Evolutionary conservation across 2,797 vertebrate genomes (phyloP), one percentile per base, ranked within the genome.

Genomic region (Psittacula echo): DNA sequence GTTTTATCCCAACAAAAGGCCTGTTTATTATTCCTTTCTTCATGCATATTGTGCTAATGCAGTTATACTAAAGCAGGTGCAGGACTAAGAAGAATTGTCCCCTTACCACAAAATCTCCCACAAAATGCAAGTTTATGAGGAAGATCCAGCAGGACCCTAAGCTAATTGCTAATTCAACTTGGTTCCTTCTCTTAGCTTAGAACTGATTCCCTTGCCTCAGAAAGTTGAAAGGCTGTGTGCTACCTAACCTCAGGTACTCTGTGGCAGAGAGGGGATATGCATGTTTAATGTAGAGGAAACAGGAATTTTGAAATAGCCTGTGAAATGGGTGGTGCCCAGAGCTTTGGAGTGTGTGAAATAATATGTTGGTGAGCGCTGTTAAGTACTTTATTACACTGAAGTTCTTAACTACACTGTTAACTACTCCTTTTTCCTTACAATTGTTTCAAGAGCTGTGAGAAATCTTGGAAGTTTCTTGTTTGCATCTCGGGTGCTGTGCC

Each of bases 211-310:
- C 2, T 80, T 42, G 5, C 50, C 45, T 73, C 37, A 58, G 70
- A n/a, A 53, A 64, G 18, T 13, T 58, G 34, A 32, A 64, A 47
- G 22, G 2, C 2, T 70, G 42, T 62, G 29, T 60, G 41, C 47
- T 72, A 0, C 24, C 24, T 47, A 32, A n/a, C 6, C n/a, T 71
- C 42, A 68, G 29, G 41, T 48, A 4, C 0, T 7, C 14, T 30
- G 44, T 3, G 17, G 22, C 20, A 77, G 29, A 18, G 14, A 86
- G 7, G 37, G 18, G 7, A 48, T 1, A 0, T 13, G 9, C 1
- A 3, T 3, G 8, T 58, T 76, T 53, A 1, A 2, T 14, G 11
- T 13, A 5, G 39, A 73, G 21, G 53, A 68, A 17, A 12, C 1
- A 13, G 24, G 32, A 78, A 53, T 51, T n/a, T 32, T 42, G 18